Evolutionary conservation across 2,113 vertebrate species (phyloP).

Genomic region (Sprattus sprattus): DNA sequence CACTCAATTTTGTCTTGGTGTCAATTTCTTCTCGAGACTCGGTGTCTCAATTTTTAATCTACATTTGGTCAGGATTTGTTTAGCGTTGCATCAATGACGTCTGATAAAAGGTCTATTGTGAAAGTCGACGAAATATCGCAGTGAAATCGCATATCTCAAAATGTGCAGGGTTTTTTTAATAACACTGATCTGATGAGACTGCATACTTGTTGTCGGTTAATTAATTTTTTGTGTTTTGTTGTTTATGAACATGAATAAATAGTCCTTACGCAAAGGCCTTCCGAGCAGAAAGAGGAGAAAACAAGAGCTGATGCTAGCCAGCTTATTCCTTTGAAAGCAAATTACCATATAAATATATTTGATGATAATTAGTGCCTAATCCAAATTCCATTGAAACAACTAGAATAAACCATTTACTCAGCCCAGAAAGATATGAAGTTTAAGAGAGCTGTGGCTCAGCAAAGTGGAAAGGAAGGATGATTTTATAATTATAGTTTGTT

Average conservation of each 20-base stretch:
- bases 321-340: slow-evolving; percentile 2
- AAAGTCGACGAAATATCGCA: not conserved
- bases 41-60: not conserved
- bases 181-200: not conserved
- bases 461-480: not conserved
- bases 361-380: not conserved
- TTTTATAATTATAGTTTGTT: not conserved
- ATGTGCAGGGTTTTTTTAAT: not conserved
- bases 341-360: slow-evolving; percentile 9
- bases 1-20: no score
- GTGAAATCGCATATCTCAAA: no score
- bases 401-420: not conserved
- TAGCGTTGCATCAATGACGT: not conserved
- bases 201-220: not conserved
- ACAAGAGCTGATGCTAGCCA: not conserved
- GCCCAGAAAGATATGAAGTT: not conserved
- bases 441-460: not conserved
- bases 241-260: not conserved
- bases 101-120: not conserved
- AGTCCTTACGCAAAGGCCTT: not conserved
- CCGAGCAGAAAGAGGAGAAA: not conserved
- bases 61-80: not conserved
- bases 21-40: no score
- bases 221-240: not conserved
- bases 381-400: not conserved